phyloP scores from a whole-genome alignment of 2,797 vertebrate genomes.

The Chiroxiphia lanceolata region DNA sequence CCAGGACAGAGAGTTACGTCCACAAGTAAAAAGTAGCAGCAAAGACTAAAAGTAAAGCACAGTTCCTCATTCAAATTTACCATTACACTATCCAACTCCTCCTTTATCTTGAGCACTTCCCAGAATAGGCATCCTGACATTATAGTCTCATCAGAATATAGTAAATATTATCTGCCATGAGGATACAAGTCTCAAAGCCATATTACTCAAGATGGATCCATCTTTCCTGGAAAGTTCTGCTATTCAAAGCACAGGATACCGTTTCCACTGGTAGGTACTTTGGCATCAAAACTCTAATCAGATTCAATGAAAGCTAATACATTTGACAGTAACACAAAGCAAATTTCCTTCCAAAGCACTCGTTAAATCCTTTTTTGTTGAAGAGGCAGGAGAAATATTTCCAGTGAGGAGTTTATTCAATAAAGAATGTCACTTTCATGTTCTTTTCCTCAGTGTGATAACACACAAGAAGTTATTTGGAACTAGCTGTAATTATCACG shows the following conservation, averaged over 20 bases:
- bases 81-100: background rate
- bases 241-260: background rate
- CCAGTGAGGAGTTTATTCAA: background rate
- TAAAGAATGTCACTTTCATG: background rate
- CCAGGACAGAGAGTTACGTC: background rate
- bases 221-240: background rate
- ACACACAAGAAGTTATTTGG: background rate
- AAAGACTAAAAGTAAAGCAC: background rate
- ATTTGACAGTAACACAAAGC: background rate
- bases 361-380: background rate
- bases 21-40: background rate
- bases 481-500: background rate
- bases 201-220: background rate
- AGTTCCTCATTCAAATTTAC: background rate
- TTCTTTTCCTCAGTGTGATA: background rate
- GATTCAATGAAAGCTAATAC: background rate
- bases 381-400: background rate
- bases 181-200: background rate
- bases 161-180: background rate
- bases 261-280: background rate
- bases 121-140: background rate
- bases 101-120: background rate
- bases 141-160: background rate
- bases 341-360: background rate
- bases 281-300: background rate